Evolutionary conservation across 1,140 invertebrate species (phyloP).

Genomic region (Brachionus plicatilis): DNA sequence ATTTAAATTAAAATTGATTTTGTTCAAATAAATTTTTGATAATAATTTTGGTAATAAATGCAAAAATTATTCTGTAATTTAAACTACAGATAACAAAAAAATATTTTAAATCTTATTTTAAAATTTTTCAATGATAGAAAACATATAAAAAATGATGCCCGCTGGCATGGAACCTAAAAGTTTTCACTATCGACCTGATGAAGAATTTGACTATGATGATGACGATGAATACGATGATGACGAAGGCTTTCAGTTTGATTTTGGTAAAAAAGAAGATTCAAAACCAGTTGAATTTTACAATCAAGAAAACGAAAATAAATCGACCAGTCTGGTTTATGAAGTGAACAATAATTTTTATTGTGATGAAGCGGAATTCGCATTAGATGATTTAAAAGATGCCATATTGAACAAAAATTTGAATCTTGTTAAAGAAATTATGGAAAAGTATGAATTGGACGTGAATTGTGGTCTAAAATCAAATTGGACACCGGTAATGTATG

Average conservation of each 20-base stretch:
- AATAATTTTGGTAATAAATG: background rate
- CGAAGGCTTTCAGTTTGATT: conserved; percentile 25
- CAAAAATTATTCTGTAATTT: conserved; percentile 13
- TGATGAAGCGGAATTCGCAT: conserved; percentile 5
- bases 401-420: conserved; percentile 9
- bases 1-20: background rate
- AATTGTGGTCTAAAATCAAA: background rate
- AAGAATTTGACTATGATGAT: background rate
- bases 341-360: conserved; percentile 36
- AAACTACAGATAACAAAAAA: background rate
- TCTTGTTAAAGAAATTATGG: conserved; percentile 6
- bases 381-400: conserved; percentile 12
- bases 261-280: background rate
- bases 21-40: background rate
- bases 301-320: background rate
- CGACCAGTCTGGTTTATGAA: background rate
- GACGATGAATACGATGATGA: background rate
- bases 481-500: conserved; percentile 27
- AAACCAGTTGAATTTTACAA: background rate
- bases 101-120: background rate
- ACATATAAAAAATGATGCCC: conserved; percentile 3
- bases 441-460: background rate
- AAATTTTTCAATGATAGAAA: background rate
- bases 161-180: background rate
- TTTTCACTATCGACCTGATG: background rate